These are phyloP conservation scores for Ceraclea dissimilis DNA, from an alignment of 2,888 invertebrate genomes.

Conservation along the genomic window DNA sequence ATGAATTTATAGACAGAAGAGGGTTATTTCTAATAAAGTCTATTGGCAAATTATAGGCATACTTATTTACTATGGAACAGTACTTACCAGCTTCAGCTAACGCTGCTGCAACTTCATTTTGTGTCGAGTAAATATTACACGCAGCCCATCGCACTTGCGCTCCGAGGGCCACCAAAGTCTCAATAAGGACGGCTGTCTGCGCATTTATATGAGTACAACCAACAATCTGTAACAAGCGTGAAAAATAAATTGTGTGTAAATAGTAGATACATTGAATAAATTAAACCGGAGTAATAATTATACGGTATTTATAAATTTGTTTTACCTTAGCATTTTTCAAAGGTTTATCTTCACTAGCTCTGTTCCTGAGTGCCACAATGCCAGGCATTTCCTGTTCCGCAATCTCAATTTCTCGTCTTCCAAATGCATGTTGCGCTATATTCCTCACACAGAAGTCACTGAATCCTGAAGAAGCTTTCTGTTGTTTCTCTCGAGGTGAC, in stretches of 20 bases:
- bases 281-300: no score
- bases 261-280: no score
- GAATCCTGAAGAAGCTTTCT: slow-evolving; percentile 76
- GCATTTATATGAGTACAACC: slow-evolving; percentile 99
- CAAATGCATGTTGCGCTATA: slow-evolving; percentile 88
- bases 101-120: slow-evolving; percentile 97
- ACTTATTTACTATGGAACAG: background rate
- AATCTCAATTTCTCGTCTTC: slow-evolving; percentile 93
- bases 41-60: no score
- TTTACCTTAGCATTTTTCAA: slow-evolving; percentile 85
- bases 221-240: slow-evolving; percentile 53
- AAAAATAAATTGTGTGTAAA: no score
- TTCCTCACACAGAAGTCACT: slow-evolving; percentile 92
- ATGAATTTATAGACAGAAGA: background rate
- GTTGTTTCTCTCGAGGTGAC: slow-evolving; percentile 87
- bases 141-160: slow-evolving; percentile 94
- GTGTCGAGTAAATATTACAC: slow-evolving; percentile 97
- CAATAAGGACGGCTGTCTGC: slow-evolving; percentile 92
- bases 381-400: slow-evolving; percentile 99
- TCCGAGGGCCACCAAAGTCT: slow-evolving; percentile 80
- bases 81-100: slow-evolving; percentile 68
- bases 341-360: slow-evolving; percentile 91
- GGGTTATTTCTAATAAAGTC: background rate
- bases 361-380: slow-evolving; percentile 86
- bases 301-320: no score